A percentile compares a stretch with the other conserved stretches of the same genome.
These are phyloP conservation scores for Psittacula cyanocephala DNA, from an alignment of 2,113 vertebrate species.

Conservation along the genomic window DNA sequence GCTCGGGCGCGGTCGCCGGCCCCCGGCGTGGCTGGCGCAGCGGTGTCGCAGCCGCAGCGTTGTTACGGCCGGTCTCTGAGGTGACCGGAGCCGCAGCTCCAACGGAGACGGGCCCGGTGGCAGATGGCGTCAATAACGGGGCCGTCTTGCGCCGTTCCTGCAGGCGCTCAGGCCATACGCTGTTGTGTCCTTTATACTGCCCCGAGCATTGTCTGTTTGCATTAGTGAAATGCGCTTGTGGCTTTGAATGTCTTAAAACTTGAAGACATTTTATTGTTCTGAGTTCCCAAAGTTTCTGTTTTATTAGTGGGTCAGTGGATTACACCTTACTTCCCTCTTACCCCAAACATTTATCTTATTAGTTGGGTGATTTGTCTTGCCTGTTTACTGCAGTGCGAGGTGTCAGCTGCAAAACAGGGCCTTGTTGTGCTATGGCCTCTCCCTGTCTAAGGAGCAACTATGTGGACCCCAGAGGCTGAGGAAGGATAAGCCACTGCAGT, in stretches of 20 bases:
- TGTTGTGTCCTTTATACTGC: fast-evolving
- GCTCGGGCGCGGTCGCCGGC: neutral
- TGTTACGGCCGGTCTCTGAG: neutral
- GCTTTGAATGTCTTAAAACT: neutral
- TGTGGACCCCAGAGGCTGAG: neutral
- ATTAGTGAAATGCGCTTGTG: fast-evolving
- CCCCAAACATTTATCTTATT: neutral
- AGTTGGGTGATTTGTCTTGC: neutral
- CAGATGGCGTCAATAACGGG: fast-evolving
- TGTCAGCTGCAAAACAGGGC: neutral
- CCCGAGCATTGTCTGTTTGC: fast-evolving
- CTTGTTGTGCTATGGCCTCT: neutral
- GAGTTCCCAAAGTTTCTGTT: neutral
- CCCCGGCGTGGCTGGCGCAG: neutral
- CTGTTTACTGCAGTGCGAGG: neutral
- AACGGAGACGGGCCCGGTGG: neutral
- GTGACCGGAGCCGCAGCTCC: neutral
- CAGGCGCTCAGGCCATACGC: fast-evolving
- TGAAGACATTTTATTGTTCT: neutral
- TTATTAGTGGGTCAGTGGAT: too few species aligned
- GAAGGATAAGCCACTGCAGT: neutral
- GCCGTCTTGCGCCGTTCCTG: fast-evolving
- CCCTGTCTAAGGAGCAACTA: neutral
- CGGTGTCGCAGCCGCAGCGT: neutral
- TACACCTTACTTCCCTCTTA: neutral